Percentiles rank a stretch among this genome's conserved stretches.
Evolutionary conservation across 2,888 invertebrate species (phyloP).

Genomic region (Spicauda simplicius): DNA sequence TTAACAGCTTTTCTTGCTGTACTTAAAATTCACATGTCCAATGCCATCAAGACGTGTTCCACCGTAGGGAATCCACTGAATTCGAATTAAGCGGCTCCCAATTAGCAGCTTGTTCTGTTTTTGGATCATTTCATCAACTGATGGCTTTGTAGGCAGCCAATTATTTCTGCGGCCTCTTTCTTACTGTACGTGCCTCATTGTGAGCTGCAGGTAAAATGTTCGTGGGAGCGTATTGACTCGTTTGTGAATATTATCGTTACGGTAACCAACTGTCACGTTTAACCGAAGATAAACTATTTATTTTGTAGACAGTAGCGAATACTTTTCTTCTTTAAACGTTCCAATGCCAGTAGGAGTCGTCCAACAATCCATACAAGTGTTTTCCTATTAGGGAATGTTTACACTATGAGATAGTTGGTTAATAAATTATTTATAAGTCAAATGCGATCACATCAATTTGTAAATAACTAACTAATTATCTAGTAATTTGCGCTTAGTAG

Average conservation of each 20-base stretch:
- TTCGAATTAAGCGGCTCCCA: constrained; percentile 30
- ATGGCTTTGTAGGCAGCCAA: constrained; percentile 33
- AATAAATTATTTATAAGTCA: too few relatives aligned
- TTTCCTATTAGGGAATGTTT: too few relatives aligned
- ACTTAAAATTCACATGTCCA: constrained; percentile 28
- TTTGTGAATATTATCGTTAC: constrained; percentile 33
- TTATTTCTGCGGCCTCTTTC: constrained; percentile 32
- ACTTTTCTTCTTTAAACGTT: background rate
- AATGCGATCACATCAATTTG: too few relatives aligned
- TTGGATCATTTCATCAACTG: constrained; percentile 23
- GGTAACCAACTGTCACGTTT: constrained; percentile 14
- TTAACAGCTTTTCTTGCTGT: constrained; percentile 29
- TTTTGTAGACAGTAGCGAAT: background rate
- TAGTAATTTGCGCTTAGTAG: too few relatives aligned
- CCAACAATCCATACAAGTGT: too few relatives aligned
- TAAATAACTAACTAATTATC: too few relatives aligned
- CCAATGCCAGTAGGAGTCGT: too few relatives aligned
- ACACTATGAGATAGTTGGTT: too few relatives aligned
- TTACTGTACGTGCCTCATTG: constrained; percentile 28
- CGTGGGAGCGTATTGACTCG: constrained; percentile 75
- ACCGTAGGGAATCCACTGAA: constrained; percentile 13
- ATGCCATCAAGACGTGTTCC: constrained; percentile 26
- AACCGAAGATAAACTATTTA: background rate
- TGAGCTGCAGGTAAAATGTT: constrained; percentile 23
- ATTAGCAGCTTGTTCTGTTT: constrained; percentile 34